A percentile compares a stretch with the other conserved stretches of the same genome.
phyloP scores from a whole-genome alignment of 2,888 invertebrate species.

The Dolomedes plantarius region DNA sequence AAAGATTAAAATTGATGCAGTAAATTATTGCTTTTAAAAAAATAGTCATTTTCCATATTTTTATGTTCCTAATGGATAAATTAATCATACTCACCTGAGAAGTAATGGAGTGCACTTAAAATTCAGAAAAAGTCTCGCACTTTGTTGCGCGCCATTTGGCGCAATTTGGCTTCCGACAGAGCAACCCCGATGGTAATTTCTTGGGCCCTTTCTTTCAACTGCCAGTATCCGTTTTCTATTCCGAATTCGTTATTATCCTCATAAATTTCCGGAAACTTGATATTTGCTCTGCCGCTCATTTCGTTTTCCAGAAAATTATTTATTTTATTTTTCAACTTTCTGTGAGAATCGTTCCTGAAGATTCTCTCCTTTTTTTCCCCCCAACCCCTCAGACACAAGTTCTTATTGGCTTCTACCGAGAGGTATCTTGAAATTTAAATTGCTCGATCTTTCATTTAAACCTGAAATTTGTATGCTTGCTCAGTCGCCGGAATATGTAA shows the following conservation, averaged over 20 bases:
- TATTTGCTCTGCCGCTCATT: conserved; percentile 52
- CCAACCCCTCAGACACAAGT: neutral
- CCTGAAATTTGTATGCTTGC: neutral
- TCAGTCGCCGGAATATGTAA: neutral
- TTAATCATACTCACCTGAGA: too few species aligned
- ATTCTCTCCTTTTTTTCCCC: conserved; percentile 6
- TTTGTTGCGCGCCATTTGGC: too few species aligned
- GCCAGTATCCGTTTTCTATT: conserved; percentile 60
- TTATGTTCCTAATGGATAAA: too few species aligned
- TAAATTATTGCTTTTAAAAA: too few species aligned
- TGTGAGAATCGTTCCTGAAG: neutral
- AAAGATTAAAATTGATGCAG: too few species aligned
- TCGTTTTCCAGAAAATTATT: conserved; percentile 17
- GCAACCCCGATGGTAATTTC: conserved; percentile 54
- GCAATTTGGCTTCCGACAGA: neutral
- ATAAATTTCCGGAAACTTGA: conserved; percentile 65
- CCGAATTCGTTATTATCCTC: conserved; percentile 63
- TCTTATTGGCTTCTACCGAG: neutral
- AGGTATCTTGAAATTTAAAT: neutral
- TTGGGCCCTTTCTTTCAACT: neutral
- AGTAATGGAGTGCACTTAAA: too few species aligned
- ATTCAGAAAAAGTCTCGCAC: too few species aligned
- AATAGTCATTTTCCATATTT: too few species aligned
- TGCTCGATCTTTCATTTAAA: neutral
- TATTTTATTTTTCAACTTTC: conserved; percentile 6